Conservation (phyloP, 2,888 invertebrate species). For the Caenorhabditis afra region DNA sequence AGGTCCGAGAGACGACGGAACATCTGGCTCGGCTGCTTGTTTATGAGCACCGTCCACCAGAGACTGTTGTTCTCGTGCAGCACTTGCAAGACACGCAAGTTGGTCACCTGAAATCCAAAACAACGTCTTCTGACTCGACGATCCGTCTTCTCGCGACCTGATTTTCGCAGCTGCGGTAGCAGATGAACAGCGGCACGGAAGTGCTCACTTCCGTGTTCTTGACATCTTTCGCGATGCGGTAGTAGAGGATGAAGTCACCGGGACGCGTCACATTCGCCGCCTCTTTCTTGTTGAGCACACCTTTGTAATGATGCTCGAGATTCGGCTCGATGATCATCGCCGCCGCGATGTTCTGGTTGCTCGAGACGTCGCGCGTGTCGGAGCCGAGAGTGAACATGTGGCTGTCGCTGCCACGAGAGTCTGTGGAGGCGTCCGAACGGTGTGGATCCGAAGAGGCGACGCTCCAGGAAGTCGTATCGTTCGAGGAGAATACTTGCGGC, state of each 20-base stretch:
- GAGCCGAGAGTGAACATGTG: slow-evolving; percentile 40
- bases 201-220: slow-evolving; percentile 7
- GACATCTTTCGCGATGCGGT: slow-evolving; percentile 48
- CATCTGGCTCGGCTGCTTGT: slow-evolving; percentile 49
- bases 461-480: slow-evolving; percentile 5
- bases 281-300: slow-evolving; percentile 54
- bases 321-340: slow-evolving; percentile 30
- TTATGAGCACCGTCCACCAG: slow-evolving; percentile 60
- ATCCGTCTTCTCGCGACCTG: slow-evolving; percentile 30
- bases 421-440: too few relatives aligned
- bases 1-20: slow-evolving; percentile 51
- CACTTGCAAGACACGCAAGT: slow-evolving; percentile 52
- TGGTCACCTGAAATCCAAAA: slow-evolving; percentile 37
- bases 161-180: slow-evolving; percentile 46
- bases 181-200: slow-evolving; percentile 45
- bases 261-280: slow-evolving; percentile 33
- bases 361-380: slow-evolving; percentile 11
- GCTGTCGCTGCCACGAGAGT: slow-evolving; percentile 17
- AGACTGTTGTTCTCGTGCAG: slow-evolving; percentile 52
- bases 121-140: background rate
- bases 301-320: slow-evolving; percentile 51
- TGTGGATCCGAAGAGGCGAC: background rate
- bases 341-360: slow-evolving; percentile 28
- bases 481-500: background rate
- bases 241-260: slow-evolving; percentile 52